Evolutionary conservation across 1,140 invertebrate species (phyloP), one percentile per base, ranked within the genome.

Genomic region (Calliopsis andreniformis): DNA sequence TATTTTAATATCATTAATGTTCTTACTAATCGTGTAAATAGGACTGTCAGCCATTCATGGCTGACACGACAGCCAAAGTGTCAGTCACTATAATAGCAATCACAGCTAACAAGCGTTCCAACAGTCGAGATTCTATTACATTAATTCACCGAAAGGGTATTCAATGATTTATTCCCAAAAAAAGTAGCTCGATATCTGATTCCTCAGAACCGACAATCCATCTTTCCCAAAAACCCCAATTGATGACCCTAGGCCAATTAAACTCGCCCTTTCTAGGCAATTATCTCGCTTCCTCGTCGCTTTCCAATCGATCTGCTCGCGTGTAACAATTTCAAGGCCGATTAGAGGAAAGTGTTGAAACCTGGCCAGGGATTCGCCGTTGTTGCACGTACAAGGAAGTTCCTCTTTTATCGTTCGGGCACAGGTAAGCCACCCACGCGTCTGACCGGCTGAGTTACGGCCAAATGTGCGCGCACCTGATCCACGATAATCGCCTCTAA

Each of bases 401-500:
- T 86, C 81, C 86, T 86, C 83, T 87, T 90, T 85, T 82, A 87
- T 87, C 88, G 87, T 84, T 71, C 80, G 66, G 76, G 61, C 70
- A 79, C 71, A 83, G 59, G 56, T 79, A 80, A 89, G 80, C 89
- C 85, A 89, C 85, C 87, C 89, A 89, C 89, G 87, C 87, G 85
- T 90, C 87, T 82, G 80, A 35, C 67, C 42, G 59, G 72, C 35
- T 91, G 88, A 91, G 85, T 89, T 90, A 90, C 87, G 87, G 80
- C 70, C 87, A 79, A 86, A 86, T 85, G 83, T 83, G 85, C 80
- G 88, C 87, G 87, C 89, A 91, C 87, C 88, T 91, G 89, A 92
- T 90, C 86, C 86, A 84, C 85, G 88, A 91, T 92, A 92, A 92
- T 92, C 88, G 89, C 87, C 90, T 89, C 90, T 92, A 92, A 92